phyloP scores from a whole-genome alignment of 2,113 vertebrate genomes.

The Hippotragus niger region DNA sequence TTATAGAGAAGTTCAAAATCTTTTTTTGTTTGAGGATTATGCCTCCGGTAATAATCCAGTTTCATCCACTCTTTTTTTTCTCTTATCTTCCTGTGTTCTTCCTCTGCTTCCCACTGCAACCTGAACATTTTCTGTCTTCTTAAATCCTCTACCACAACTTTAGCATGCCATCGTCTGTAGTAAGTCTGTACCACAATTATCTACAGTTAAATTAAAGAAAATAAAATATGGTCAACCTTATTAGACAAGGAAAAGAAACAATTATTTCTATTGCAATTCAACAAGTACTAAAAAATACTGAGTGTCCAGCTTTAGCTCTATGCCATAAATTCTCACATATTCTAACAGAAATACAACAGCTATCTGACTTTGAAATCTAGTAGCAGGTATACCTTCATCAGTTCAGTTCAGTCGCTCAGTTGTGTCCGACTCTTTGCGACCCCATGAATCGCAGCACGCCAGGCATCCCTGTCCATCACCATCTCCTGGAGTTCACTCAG shows the following conservation, averaged over 20 bases:
- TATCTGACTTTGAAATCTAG: not conserved
- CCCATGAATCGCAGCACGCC: too few species aligned
- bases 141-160: conserved; percentile 77
- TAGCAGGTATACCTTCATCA: not conserved
- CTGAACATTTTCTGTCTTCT: conserved; percentile 76
- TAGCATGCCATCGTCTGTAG: conserved; percentile 87
- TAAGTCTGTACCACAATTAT: conserved; percentile 88
- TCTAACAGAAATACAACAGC: not conserved
- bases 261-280: not conserved
- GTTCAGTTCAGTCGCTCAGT: too few species aligned
- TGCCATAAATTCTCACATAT: not conserved
- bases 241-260: not conserved
- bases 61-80: conserved; percentile 85
- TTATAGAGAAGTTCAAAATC: conserved; percentile 92
- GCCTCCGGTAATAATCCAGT: conserved; percentile 82
- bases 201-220: conserved; percentile 76
- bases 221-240: not conserved
- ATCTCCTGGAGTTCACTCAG: too few species aligned
- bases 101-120: conserved; percentile 82
- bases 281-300: not conserved
- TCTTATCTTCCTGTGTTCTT: conserved; percentile 77
- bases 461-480: too few species aligned
- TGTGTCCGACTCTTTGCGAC: too few species aligned
- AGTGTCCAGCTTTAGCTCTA: not conserved
- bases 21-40: conserved; percentile 86